Evolutionary conservation across 2,888 invertebrate species (phyloP).

Genomic region (Platypus cylindrus): DNA sequence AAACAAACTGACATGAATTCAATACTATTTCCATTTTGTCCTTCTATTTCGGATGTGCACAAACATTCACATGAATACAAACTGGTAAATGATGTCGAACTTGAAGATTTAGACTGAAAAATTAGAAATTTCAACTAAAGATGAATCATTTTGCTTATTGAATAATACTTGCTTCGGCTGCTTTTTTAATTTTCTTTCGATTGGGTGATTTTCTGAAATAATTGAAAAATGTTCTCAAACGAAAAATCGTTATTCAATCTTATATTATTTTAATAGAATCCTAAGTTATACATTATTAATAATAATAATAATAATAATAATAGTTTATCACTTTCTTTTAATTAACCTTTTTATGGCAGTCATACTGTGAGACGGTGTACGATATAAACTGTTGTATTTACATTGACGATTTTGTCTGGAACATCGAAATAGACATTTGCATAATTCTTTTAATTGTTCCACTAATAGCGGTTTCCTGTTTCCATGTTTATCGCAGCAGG

Average conservation of each 20-base stretch:
- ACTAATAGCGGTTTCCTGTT: neutral
- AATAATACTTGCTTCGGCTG: too few relatives aligned
- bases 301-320: too few relatives aligned
- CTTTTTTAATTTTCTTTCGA: neutral
- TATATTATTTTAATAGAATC: neutral
- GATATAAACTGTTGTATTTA: constrained; percentile 14
- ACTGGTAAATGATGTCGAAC: too few relatives aligned
- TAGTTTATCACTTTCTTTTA: too few relatives aligned
- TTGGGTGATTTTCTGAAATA: neutral
- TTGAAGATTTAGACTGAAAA: too few relatives aligned
- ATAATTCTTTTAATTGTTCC: constrained; percentile 16
- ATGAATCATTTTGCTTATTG: too few relatives aligned
- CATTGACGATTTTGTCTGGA: neutral
- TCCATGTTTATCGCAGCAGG: neutral
- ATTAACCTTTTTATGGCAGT: neutral
- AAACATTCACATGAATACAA: too few relatives aligned
- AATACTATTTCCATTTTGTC: constrained; percentile 14
- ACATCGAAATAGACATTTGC: constrained; percentile 14
- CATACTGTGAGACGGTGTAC: constrained; percentile 18
- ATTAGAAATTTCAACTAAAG: too few relatives aligned
- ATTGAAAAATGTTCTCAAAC: neutral
- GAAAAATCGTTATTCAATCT: neutral
- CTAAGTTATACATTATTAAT: neutral
- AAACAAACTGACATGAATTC: constrained; percentile 14
- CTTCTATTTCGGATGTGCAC: neutral